These are phyloP conservation scores for Cygnus olor DNA, from an alignment of 2,797 vertebrate species.

Conservation along the genomic window DNA sequence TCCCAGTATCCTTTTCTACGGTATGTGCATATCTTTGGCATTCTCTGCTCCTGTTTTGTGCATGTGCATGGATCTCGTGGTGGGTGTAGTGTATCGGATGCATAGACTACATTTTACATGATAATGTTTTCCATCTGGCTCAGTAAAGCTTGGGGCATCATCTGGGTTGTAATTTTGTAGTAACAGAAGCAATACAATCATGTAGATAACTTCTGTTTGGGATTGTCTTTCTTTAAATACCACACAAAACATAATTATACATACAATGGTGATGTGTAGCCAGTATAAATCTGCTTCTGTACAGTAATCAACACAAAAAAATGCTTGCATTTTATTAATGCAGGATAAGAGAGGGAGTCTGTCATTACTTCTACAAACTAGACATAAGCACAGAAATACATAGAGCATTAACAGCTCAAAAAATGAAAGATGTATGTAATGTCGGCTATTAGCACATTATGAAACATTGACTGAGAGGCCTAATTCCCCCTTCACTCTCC, in stretches of 20 bases:
- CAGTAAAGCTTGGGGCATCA: not conserved
- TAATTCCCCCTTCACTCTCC: not conserved
- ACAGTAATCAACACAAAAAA: not conserved
- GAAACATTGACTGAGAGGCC: not conserved
- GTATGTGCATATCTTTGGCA: not conserved
- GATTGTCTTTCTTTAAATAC: not conserved
- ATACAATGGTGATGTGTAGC: not conserved
- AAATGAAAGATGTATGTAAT: not conserved
- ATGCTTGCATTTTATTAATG: not conserved
- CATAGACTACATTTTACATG: not conserved
- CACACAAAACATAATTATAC: not conserved
- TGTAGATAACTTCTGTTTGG: not conserved
- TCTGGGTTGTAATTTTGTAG: not conserved
- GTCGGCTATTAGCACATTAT: not conserved
- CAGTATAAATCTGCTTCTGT: not conserved
- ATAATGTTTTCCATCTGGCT: not conserved
- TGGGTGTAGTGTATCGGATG: not conserved
- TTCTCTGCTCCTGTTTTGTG: not conserved
- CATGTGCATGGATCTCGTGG: not conserved
- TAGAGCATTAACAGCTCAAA: not conserved
- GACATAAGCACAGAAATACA: not conserved
- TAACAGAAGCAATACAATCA: not conserved
- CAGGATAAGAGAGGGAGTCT: not conserved
- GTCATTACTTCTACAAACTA: not conserved
- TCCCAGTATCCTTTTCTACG: not conserved